Evolutionary conservation across 2,797 vertebrate genomes (phyloP).

Genomic region (Anas capensis): DNA sequence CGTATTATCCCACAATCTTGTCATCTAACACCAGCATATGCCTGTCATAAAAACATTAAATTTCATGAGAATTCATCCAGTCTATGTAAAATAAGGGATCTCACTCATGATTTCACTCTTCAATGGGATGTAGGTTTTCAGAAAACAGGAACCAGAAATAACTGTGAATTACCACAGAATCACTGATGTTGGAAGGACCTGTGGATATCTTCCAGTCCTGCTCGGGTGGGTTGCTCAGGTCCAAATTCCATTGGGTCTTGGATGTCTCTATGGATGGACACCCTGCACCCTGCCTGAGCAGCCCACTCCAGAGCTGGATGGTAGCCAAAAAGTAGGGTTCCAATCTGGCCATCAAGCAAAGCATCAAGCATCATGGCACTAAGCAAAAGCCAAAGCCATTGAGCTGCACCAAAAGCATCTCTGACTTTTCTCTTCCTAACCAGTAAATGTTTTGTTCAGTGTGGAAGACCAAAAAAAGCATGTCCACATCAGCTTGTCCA

Average conservation of each 20-base stretch:
- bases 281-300: background rate
- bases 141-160: background rate
- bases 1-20: background rate
- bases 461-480: background rate
- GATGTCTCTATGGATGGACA: background rate
- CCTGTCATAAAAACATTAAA: background rate
- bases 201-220: background rate
- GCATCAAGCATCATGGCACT: background rate
- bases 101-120: background rate
- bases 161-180: background rate
- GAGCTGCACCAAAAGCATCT: background rate
- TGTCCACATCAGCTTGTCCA: background rate
- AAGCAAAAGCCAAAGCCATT: background rate
- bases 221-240: background rate
- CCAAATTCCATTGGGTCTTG: background rate
- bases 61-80: background rate
- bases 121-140: rapidly evolving
- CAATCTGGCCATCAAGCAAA: background rate
- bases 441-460: background rate
- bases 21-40: background rate
- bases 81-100: background rate
- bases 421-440: background rate
- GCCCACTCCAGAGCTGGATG: background rate
- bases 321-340: background rate
- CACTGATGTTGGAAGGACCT: background rate